Evolutionary conservation across 2,797 vertebrate species (phyloP).

Genomic region (Hypotaenidia okinawae): DNA sequence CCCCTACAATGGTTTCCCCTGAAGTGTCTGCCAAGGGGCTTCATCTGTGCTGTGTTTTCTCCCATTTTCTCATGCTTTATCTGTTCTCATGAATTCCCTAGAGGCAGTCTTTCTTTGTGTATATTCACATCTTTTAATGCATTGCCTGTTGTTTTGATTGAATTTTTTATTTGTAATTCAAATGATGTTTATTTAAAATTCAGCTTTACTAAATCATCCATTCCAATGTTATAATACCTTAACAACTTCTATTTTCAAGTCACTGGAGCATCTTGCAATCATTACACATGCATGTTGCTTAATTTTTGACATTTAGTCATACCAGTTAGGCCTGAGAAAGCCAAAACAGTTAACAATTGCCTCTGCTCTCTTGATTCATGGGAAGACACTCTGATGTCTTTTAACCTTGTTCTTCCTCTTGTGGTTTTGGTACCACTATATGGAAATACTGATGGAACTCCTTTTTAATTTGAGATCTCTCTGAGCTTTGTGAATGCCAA

Average conservation of each 20-base stretch:
- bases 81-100: slow-evolving; percentile 8
- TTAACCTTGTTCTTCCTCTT: background rate
- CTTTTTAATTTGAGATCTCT: background rate
- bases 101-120: background rate
- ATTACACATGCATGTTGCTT: background rate
- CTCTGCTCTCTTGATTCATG: background rate
- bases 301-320: background rate
- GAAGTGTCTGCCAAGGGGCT: background rate
- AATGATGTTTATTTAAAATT: slow-evolving; percentile 20
- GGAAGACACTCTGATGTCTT: background rate
- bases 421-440: background rate
- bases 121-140: background rate
- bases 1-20: background rate
- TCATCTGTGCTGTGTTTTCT: background rate
- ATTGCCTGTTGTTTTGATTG: background rate
- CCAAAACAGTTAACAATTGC: background rate
- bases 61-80: background rate
- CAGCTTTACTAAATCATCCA: background rate
- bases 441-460: background rate
- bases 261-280: background rate
- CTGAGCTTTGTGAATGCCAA: background rate
- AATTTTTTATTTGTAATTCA: slow-evolving; percentile 17
- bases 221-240: background rate
- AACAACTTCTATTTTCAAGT: background rate
- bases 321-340: background rate